Conservation (phyloP, 2,797 vertebrate genomes). For the Loriculus beryllinus region DNA sequence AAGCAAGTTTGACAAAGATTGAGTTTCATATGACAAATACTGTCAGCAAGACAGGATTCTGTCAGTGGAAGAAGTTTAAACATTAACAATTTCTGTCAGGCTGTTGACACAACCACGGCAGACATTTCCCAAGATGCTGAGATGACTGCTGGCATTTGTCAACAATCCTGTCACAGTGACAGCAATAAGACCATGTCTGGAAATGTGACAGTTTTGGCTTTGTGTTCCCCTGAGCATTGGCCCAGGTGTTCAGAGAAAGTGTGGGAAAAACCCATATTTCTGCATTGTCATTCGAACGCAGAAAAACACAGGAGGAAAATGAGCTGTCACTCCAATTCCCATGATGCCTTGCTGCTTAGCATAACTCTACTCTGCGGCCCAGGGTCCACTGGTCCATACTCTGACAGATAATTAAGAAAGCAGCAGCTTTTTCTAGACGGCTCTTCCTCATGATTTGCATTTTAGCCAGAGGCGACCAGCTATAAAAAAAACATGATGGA, state of each 20-base stretch:
- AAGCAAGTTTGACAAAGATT: constrained; percentile 87
- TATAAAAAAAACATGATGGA: constrained; percentile 99
- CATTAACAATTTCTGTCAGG: constrained; percentile 99
- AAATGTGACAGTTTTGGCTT: constrained; percentile 90
- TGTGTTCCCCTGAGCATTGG: constrained; percentile 86
- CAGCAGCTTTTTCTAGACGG: constrained; percentile 90
- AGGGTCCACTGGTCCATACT: constrained; percentile 90
- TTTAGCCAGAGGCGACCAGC: constrained; percentile 99
- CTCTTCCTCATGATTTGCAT: constrained; percentile 97
- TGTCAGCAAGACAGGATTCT: constrained; percentile 97
- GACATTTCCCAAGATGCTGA: constrained; percentile 99
- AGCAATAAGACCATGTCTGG: constrained; percentile 89
- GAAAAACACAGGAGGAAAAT: constrained; percentile 94
- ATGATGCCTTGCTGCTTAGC: constrained; percentile 99
- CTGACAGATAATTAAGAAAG: constrained; percentile 99
- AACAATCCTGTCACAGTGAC: constrained; percentile 98
- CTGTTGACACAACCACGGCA: constrained; percentile 99
- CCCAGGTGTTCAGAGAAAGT: constrained; percentile 87
- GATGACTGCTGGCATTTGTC: constrained; percentile 99
- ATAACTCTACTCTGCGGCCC: constrained; percentile 92
- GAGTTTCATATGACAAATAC: constrained; percentile 92
- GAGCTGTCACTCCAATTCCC: constrained; percentile 99
- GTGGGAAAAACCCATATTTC: constrained; percentile 89
- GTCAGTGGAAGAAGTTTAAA: constrained; percentile 98
- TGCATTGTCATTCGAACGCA: constrained; percentile 91